These are phyloP conservation scores for Drosophila fungiperda DNA, from an alignment of 2,888 invertebrate genomes.

Conservation along the genomic window DNA sequence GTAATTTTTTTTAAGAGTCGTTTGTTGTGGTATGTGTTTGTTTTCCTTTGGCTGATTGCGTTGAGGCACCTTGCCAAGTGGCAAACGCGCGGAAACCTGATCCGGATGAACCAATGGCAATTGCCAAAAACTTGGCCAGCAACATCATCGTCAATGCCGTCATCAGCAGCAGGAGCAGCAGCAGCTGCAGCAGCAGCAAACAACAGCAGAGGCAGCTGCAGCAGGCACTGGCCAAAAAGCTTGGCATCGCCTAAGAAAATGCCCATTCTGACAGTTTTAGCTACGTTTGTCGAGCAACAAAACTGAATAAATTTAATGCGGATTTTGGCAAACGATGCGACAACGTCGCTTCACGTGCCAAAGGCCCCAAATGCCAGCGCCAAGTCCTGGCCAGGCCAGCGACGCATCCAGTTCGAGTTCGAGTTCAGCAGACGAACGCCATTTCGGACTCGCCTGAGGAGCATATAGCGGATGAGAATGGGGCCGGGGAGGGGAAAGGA, in stretches of 20 bases:
- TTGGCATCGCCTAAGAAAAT: constrained; percentile 62
- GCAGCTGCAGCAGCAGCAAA: background rate
- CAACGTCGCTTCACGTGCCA: constrained; percentile 74
- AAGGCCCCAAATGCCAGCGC: constrained; percentile 32
- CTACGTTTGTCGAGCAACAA: constrained; percentile 72
- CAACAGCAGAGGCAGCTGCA: background rate
- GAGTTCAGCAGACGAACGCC: constrained; percentile 46
- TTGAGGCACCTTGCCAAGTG: constrained; percentile 58
- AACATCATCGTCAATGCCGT: constrained; percentile 67
- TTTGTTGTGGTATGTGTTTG: constrained; percentile 47
- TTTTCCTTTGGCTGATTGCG: constrained; percentile 64
- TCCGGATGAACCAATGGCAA: constrained; percentile 66
- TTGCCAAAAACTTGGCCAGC: constrained; percentile 47
- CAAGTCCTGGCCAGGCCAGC: constrained; percentile 42
- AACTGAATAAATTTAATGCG: constrained; percentile 84
- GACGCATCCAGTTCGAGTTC: constrained; percentile 31
- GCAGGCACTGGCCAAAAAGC: constrained; percentile 16
- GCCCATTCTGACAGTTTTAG: constrained; percentile 59
- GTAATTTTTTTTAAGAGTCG: constrained; percentile 19
- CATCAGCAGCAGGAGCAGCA: constrained; percentile 36
- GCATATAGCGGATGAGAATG: background rate
- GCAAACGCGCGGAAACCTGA: constrained; percentile 66
- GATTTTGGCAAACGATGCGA: constrained; percentile 81
- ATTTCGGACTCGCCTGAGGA: constrained; percentile 17
- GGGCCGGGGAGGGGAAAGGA: background rate